phyloP scores from a whole-genome alignment of 2,797 vertebrate genomes.

The Euphonia xanthogaster region DNA sequence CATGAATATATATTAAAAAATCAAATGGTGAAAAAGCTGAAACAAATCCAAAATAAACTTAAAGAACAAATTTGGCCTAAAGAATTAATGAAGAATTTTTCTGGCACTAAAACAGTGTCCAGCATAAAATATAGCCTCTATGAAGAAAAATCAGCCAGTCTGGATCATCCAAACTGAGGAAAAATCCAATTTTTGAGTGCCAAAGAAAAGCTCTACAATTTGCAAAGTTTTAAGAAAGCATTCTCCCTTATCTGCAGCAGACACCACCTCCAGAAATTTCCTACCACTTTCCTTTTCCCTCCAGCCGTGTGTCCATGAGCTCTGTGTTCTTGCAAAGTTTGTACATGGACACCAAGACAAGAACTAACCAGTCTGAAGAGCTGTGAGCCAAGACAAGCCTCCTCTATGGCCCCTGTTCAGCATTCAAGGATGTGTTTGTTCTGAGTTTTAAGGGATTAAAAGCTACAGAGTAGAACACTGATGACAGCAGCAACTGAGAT shows the following conservation, averaged over 20 bases:
- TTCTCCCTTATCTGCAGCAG: neutral
- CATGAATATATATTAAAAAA: constrained; percentile 60
- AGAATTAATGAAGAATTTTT: neutral
- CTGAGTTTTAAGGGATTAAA: neutral
- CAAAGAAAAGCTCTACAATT: neutral
- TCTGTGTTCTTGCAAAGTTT: neutral
- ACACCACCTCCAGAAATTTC: neutral
- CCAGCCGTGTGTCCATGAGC: neutral
- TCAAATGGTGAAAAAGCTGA: neutral
- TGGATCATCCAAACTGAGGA: neutral
- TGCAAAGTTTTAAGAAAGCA: neutral
- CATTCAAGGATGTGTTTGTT: neutral
- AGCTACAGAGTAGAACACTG: neutral
- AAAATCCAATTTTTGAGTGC: neutral
- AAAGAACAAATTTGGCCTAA: neutral
- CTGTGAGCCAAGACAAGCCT: neutral
- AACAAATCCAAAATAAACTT: constrained; percentile 7
- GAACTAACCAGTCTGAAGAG: neutral
- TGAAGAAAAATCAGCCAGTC: neutral
- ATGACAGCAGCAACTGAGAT: neutral
- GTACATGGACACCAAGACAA: neutral
- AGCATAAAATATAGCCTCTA: neutral
- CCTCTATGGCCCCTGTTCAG: neutral
- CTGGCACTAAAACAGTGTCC: neutral
- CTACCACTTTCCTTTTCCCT: neutral